Conservation (phyloP, 2,797 vertebrate species). For the Myiotriccus ornatus region DNA sequence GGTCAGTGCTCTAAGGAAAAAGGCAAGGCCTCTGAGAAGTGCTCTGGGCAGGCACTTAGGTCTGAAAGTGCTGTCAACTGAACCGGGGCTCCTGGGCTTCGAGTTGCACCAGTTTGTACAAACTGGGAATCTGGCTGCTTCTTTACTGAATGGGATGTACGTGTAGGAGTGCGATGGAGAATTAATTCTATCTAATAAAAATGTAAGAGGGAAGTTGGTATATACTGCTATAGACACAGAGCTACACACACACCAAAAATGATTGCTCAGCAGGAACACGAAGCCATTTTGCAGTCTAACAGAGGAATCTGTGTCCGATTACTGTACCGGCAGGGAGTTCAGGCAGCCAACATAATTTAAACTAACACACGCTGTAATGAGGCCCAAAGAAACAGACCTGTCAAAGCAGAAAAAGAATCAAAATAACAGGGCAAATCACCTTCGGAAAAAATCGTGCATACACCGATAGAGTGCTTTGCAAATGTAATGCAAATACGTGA, state of each 20-base stretch:
- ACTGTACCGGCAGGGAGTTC: neutral
- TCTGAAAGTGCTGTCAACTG: neutral
- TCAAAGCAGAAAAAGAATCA: neutral
- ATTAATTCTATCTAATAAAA: neutral
- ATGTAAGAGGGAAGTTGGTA: neutral
- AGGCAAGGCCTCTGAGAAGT: neutral
- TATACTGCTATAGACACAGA: neutral
- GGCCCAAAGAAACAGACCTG: slow-evolving; percentile 1
- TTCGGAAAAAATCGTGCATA: neutral
- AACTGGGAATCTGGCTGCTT: neutral
- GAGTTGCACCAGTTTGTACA: neutral
- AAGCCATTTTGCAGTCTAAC: neutral
- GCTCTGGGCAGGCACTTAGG: neutral
- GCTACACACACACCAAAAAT: neutral
- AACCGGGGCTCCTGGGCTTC: neutral
- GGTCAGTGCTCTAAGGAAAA: neutral
- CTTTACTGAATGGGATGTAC: neutral
- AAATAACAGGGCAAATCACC: neutral
- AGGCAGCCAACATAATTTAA: neutral
- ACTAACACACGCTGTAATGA: neutral
- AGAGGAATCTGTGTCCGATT: neutral
- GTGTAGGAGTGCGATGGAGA: neutral
- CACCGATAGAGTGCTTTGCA: neutral
- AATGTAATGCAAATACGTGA: neutral
- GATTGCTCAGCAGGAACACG: neutral